Evolutionary conservation across 1,140 invertebrate species (phyloP), one percentile per base, ranked within the genome.

Genomic region (Epicauta chinensis): DNA sequence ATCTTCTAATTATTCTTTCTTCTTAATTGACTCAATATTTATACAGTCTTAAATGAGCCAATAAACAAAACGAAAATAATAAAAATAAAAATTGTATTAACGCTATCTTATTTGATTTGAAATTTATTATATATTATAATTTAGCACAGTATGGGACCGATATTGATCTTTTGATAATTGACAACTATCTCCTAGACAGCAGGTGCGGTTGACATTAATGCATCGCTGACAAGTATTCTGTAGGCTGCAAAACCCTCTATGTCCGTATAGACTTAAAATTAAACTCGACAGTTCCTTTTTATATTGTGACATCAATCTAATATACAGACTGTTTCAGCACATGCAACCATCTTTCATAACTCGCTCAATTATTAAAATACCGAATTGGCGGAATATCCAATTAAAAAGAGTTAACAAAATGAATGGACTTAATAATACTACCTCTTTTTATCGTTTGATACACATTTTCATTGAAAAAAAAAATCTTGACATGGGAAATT

Each of bases 141-240:
- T 47, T 47, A 29, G 45, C 45, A 29, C 45, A 47, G 45, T 47
- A 47, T 47, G 45, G 45, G 45, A 17, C 15, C 13, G 34, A 47
- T 47, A 47, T 47, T 47, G 45, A 47, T 47, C 45, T 47, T 47
- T 47, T 47, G 36, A 47, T 47, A 47, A 47, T 47, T 47, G 45
- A 47, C 45, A 47, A 47, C 45, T 47, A 47, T 47, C 45, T 47
- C 35, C 34, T 47, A 47, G 45, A 47, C 45, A 47, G 45, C 45
- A 47, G 45, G 45, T 47, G 45, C 45, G 45, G 45, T 47, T 47
- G 45, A 47, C 45, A 47, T 37, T 34, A 47, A 47, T 47, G 45
- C 45, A 47, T 47, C 37, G 45, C 45, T 47, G 45, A 47, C 45
- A 47, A 47, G 45, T 37, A 47, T 47, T 47, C 45, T 47, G 45